Evolutionary conservation across 1,140 invertebrate genomes (phyloP).

Genomic region (Scylla paramamosain): DNA sequence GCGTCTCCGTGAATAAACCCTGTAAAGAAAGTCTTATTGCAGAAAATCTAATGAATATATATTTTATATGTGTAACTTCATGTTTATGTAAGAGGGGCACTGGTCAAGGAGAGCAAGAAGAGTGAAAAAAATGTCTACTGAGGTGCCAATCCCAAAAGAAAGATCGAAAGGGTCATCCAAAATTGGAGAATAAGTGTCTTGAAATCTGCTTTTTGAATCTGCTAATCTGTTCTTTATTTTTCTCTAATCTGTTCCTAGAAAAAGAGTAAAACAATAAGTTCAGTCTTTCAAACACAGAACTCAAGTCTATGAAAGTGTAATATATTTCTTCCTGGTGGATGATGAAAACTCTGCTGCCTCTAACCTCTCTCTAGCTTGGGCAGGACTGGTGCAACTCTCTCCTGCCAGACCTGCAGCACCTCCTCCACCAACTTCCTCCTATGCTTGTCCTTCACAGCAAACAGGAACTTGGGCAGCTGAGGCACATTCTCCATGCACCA

Average conservation of each 20-base stretch:
- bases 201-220: too few relatives aligned
- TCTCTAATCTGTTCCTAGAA: too few relatives aligned
- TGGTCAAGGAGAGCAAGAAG: too few relatives aligned
- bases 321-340: too few relatives aligned
- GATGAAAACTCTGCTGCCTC: neutral
- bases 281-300: too few relatives aligned
- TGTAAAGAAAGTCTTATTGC: constrained; percentile 73
- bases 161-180: too few relatives aligned
- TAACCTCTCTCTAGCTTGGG: constrained; percentile 83
- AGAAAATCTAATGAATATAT: neutral
- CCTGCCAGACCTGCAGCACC: constrained; percentile 86
- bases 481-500: constrained; percentile 88
- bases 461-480: constrained; percentile 86
- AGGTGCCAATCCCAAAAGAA: too few relatives aligned
- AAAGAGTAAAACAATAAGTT: too few relatives aligned
- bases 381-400: constrained; percentile 83
- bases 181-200: too few relatives aligned
- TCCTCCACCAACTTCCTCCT: constrained; percentile 84
- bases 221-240: too few relatives aligned
- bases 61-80: neutral
- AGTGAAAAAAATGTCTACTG: too few relatives aligned
- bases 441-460: constrained; percentile 84
- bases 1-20: constrained; percentile 94
- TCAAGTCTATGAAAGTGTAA: too few relatives aligned
- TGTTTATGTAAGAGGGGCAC: neutral